Conservation (phyloP, 2,797 vertebrate genomes). For the Chloroceryle inda region DNA sequence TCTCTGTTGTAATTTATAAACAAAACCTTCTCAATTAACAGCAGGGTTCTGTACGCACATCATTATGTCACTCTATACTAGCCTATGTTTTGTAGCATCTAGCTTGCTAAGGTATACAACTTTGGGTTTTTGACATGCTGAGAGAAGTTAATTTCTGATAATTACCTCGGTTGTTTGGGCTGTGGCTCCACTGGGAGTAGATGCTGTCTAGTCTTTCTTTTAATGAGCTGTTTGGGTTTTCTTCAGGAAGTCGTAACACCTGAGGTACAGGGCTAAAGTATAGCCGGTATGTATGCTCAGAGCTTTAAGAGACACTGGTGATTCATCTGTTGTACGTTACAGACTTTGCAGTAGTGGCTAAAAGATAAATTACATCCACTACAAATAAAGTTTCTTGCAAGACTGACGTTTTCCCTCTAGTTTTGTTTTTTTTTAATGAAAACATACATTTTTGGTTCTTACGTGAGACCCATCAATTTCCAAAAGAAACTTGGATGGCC, state of each 20-base stretch:
- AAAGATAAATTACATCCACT: not conserved
- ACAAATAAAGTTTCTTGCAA: not conserved
- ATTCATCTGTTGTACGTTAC: not conserved
- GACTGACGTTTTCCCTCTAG: not conserved
- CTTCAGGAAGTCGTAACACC: not conserved
- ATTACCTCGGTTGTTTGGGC: not conserved
- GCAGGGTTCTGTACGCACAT: not conserved
- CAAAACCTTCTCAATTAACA: not conserved
- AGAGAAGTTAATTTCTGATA: not conserved
- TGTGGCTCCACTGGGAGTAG: not conserved
- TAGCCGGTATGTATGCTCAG: not conserved
- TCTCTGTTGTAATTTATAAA: not conserved
- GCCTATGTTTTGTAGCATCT: not conserved
- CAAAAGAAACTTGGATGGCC: conserved; percentile 21
- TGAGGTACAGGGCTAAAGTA: not conserved
- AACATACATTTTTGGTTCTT: not conserved
- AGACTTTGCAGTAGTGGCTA: not conserved
- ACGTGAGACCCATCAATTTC: not conserved
- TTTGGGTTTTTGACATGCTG: accelerated
- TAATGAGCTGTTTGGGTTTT: not conserved
- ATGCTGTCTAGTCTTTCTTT: not conserved
- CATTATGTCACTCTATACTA: not conserved
- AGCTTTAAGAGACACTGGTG: not conserved
- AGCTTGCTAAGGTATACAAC: not conserved
- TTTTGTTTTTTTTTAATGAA: not conserved